phyloP scores from a whole-genome alignment of 2,797 vertebrate genomes.

The Mergus octosetaceus region DNA sequence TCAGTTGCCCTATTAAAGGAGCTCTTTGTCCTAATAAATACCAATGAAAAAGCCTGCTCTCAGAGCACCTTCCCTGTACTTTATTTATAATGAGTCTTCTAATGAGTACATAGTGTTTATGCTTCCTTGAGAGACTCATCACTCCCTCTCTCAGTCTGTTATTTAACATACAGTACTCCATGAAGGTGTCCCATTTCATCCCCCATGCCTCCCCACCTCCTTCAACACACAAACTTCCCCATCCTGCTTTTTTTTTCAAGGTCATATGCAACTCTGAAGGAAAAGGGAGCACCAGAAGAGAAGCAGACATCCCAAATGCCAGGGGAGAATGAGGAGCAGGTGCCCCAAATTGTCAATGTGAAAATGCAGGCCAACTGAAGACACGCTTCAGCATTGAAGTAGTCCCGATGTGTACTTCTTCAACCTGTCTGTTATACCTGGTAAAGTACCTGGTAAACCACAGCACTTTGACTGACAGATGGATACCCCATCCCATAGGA shows the following conservation, averaged over 20 bases:
- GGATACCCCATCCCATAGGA: not conserved
- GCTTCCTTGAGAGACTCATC: constrained; percentile 82
- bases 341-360: not conserved
- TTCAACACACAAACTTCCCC: not conserved
- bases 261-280: constrained; percentile 16
- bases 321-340: not conserved
- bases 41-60: constrained; percentile 74
- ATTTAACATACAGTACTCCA: constrained; percentile 72
- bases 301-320: not conserved
- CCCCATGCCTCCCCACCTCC: not conserved
- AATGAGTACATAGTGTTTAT: constrained; percentile 80
- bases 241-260: constrained; percentile 54
- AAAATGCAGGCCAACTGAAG: not conserved
- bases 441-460: not conserved
- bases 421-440: not conserved
- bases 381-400: not conserved
- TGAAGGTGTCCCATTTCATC: constrained; percentile 61
- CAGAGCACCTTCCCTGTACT: constrained; percentile 80
- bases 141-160: constrained; percentile 76
- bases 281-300: constrained; percentile 15
- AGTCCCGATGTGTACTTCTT: not conserved
- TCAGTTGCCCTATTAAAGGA: constrained; percentile 79
- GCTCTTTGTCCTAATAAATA: constrained; percentile 82
- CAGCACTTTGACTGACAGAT: not conserved
- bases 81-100: constrained; percentile 83